A percentile compares a stretch with the other conserved stretches of the same genome.
Conservation (phyloP, 2,113 vertebrate species). For the Oncorhynchus keta region DNA sequence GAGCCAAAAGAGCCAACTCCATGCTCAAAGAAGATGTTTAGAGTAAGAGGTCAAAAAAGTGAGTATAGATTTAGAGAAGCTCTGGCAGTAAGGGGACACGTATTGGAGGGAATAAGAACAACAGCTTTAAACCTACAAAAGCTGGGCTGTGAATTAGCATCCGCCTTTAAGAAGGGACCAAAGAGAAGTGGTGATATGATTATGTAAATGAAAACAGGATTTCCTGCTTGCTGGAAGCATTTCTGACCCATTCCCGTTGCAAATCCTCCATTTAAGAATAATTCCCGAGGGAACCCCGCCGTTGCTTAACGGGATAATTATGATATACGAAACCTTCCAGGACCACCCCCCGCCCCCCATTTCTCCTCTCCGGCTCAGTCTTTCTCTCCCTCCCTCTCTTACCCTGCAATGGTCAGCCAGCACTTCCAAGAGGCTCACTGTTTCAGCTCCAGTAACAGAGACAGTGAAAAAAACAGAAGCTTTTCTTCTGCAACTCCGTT, state of each 20-base stretch:
- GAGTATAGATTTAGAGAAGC: slow-evolving; percentile 43
- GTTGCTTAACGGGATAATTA: slow-evolving; percentile 80
- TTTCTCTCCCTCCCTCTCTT: slow-evolving; percentile 40
- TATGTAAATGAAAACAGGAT: slow-evolving; percentile 80
- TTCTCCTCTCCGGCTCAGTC: slow-evolving; percentile 20
- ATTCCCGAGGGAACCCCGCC: slow-evolving; percentile 70
- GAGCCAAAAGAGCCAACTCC: slow-evolving; percentile 49
- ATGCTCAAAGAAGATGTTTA: slow-evolving; percentile 53
- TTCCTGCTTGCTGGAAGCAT: slow-evolving; percentile 73
- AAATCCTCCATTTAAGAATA: slow-evolving; percentile 78
- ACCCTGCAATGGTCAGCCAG: slow-evolving; percentile 1
- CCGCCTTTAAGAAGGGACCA: slow-evolving; percentile 43
- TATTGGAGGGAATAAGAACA: slow-evolving; percentile 18
- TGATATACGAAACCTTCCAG: slow-evolving; percentile 76
- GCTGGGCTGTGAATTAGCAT: slow-evolving; percentile 37
- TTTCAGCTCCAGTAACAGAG: not conserved
- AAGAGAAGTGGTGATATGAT: slow-evolving; percentile 72
- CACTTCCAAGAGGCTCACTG: not conserved
- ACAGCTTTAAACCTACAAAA: slow-evolving; percentile 44
- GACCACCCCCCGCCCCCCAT: slow-evolving; percentile 38
- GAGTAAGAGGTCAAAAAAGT: slow-evolving; percentile 44
- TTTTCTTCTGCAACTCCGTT: too few relatives aligned
- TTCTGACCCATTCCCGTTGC: slow-evolving; percentile 74
- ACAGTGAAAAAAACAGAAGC: too few relatives aligned
- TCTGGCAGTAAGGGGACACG: slow-evolving; percentile 29